phyloP scores from a whole-genome alignment of 2,113 vertebrate species.

The Nesoenas mayeri region DNA sequence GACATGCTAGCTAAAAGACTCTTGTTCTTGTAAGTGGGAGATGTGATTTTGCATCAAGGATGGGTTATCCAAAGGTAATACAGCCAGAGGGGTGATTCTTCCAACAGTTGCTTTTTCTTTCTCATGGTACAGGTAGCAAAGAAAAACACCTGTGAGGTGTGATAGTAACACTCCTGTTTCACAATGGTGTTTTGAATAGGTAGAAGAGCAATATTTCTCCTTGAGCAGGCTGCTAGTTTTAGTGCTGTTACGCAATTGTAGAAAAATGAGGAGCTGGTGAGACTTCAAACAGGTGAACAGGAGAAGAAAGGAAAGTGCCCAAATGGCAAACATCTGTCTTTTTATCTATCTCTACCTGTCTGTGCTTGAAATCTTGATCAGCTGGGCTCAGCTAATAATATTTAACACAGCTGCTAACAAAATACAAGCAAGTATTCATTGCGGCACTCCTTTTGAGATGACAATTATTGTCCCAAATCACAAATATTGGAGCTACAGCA shows the following conservation, averaged over 20 bases:
- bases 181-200: not conserved
- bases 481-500: not conserved
- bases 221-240: not conserved
- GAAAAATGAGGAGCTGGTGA: conserved; percentile 17
- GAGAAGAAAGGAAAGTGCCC: not conserved
- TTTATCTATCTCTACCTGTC: not conserved
- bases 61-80: not conserved
- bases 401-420: not conserved
- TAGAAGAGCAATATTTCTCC: not conserved
- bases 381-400: not conserved
- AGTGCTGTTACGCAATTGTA: not conserved
- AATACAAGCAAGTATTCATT: not conserved
- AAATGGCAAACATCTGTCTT: conserved; percentile 43
- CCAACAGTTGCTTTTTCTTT: not conserved
- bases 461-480: not conserved
- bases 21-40: not conserved
- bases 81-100: not conserved
- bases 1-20: not conserved
- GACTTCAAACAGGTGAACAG: conserved; percentile 3
- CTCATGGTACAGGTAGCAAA: not conserved
- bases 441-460: not conserved
- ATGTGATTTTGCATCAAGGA: not conserved
- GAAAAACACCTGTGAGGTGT: not conserved
- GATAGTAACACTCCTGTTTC: not conserved
- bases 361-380: conserved; percentile 22